Conservation (phyloP, 1,140 invertebrate species). For the Ceratitis capitata region DNA sequence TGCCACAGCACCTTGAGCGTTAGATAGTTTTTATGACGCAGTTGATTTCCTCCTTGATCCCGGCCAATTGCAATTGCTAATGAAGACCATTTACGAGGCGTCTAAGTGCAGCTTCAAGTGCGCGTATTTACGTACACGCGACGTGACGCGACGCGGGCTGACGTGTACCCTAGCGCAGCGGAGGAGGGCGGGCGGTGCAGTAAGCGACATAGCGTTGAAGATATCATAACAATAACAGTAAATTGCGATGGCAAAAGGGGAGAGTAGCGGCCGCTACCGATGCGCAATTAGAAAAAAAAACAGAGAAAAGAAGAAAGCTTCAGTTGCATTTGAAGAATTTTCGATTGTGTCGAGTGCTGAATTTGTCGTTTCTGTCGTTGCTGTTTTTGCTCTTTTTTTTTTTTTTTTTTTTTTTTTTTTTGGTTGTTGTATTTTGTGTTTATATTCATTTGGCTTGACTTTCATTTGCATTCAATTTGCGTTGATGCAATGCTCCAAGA, state of each 20-base stretch:
- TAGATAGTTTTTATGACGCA: slow-evolving; percentile 29
- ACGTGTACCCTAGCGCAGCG: too few relatives aligned
- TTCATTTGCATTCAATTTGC: slow-evolving; percentile 65
- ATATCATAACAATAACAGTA: slow-evolving; percentile 29
- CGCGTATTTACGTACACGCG: background rate
- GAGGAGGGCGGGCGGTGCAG: too few relatives aligned
- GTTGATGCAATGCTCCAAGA: slow-evolving; percentile 46
- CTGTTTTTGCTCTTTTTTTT: background rate
- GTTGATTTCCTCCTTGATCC: slow-evolving; percentile 24
- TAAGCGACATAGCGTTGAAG: background rate
- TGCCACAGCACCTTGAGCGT: background rate
- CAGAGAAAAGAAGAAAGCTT: background rate
- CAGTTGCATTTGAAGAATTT: slow-evolving; percentile 28
- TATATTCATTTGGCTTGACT: slow-evolving; percentile 43
- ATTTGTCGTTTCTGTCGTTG: background rate
- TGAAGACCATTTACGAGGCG: slow-evolving; percentile 34
- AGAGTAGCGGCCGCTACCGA: too few relatives aligned
- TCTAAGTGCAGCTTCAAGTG: slow-evolving; percentile 13
- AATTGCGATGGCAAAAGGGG: background rate
- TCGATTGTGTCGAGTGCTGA: background rate
- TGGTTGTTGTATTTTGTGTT: background rate
- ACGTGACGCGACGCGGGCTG: background rate
- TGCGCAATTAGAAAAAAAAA: background rate
- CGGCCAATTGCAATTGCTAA: slow-evolving; percentile 27
- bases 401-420: too few relatives aligned